Conservation (phyloP, 2,888 invertebrate genomes). For the Tridacna crocea region DNA sequence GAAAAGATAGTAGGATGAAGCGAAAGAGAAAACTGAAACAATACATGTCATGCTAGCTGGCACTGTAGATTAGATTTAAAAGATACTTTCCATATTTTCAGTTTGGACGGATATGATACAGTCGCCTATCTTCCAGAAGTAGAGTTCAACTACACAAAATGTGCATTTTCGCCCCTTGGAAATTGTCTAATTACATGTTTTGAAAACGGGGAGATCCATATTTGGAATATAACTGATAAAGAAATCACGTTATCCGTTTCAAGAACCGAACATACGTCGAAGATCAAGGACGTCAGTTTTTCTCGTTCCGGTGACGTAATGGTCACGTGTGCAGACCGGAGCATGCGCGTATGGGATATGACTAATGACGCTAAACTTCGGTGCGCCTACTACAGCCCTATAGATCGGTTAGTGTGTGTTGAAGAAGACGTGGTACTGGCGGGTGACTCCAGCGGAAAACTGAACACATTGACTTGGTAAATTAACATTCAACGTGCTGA, state of each 20-base stretch:
- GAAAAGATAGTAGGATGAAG: too few relatives aligned
- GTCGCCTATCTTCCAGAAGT: constrained; percentile 25
- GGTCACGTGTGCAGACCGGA: constrained; percentile 37
- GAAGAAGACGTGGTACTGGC: constrained; percentile 34
- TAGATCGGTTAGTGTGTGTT: constrained; percentile 29
- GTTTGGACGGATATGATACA: constrained; percentile 12
- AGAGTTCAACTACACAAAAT: constrained; percentile 12
- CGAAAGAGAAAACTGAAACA: too few relatives aligned
- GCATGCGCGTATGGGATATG: constrained; percentile 39
- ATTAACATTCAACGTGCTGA: not conserved
- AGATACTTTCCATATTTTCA: constrained; percentile 2
- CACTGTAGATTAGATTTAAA: too few relatives aligned
- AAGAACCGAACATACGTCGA: constrained; percentile 31
- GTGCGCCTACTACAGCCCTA: constrained; percentile 34
- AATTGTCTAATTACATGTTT: constrained; percentile 17
- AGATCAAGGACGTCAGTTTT: constrained; percentile 41
- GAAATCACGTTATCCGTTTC: not conserved
- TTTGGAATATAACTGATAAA: constrained; percentile 39
- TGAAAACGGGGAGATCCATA: constrained; percentile 34
- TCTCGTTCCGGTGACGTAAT: constrained; percentile 30
- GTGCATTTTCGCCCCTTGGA: constrained; percentile 36
- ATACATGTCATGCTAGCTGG: too few relatives aligned
- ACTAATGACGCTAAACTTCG: constrained; percentile 10
- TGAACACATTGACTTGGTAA: constrained; percentile 21
- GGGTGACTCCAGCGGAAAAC: constrained; percentile 36